Percentiles rank a stretch among this genome's conserved stretches.
Evolutionary conservation across 2,888 invertebrate species (phyloP).

Genomic region (Cistogaster globosa): DNA sequence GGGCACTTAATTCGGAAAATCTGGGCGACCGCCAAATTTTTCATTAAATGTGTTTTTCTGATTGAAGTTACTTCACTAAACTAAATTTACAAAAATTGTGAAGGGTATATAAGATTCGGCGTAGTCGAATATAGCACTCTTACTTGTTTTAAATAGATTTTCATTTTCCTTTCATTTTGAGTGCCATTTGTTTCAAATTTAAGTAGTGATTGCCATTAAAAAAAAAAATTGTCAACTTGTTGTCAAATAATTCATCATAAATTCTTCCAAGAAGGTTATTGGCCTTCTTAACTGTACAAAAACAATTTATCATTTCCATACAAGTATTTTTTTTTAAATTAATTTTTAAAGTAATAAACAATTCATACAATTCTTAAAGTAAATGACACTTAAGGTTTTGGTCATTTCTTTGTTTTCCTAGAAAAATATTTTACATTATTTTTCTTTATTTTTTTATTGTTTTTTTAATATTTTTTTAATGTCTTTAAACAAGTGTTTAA

Average conservation of each 20-base stretch:
- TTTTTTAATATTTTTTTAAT: neutral
- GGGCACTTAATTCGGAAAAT: too few relatives aligned
- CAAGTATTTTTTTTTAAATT: constrained; percentile 18
- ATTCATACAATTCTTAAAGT: constrained; percentile 17
- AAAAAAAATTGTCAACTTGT: constrained; percentile 58
- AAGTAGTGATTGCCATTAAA: constrained; percentile 40
- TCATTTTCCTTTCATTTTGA: constrained; percentile 12
- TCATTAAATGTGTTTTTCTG: too few relatives aligned
- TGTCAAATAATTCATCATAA: constrained; percentile 43
- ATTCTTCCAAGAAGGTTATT: constrained; percentile 44
- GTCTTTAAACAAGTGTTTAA: neutral
- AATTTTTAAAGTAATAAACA: constrained; percentile 20
- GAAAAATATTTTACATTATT: constrained; percentile 4
- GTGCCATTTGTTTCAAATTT: constrained; percentile 27
- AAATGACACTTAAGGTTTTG: constrained; percentile 27
- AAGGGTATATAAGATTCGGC: too few relatives aligned
- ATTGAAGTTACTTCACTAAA: too few relatives aligned
- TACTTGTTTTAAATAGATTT: neutral
- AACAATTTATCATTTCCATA: neutral
- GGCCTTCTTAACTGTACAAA: constrained; percentile 11
- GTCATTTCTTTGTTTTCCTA: constrained; percentile 1
- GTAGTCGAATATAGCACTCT: too few relatives aligned
- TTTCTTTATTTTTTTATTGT: constrained; percentile 5
- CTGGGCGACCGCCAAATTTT: too few relatives aligned
- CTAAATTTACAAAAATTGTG: too few relatives aligned